Evolutionary conservation across 2,888 invertebrate genomes (phyloP), one percentile per base, ranked within the genome.

Genomic region (Drepanosiphum platanoidis): DNA sequence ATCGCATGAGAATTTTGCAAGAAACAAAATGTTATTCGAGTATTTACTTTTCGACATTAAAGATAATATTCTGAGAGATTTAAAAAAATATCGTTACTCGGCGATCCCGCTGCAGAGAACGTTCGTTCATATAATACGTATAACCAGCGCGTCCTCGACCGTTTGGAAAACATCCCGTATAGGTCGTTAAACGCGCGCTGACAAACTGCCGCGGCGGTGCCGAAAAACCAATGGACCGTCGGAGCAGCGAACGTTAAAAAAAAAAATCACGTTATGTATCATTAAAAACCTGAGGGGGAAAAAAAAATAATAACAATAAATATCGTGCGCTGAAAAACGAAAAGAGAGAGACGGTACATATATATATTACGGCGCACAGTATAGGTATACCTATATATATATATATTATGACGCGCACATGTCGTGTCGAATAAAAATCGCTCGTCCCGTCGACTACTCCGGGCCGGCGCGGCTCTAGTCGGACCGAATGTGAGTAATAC

Each of bases 341-440:
- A 61, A 61, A 61, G 8, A 61, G n/a, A n/a, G n/a, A 78, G 39
- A 66, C 22, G 27, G 22, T 52, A 46, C 15, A 46, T 9, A 8
- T 42, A n/a, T n/a, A n/a, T n/a, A n/a, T n/a, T n/a, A n/a, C n/a
- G 42, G 18, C 52, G 18, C 22, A 52, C 0, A 3, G 52, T 18
- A 52, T n/a, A n/a, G n/a, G n/a, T n/a, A n/a, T n/a, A n/a, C n/a
- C n/a, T n/a, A n/a, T n/a, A n/a, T n/a, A n/a, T n/a, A n/a, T n/a
- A n/a, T n/a, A n/a, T n/a, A 18, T 3, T 46, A 13, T 9, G 22
- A 15, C 11, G 22, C 52, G 22, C 52, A 42, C 36, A 66, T 79
- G 78, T 79, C 66, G 15, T 11, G 9, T 39, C 30, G 66, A 79
- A 79, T 46, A 66, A 66, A 66, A 66, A 42, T 66, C 66, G 66